Percentiles rank a stretch among this genome's conserved stretches.
These are phyloP conservation scores for Rhincodon typus DNA, from an alignment of 2,797 vertebrate genomes.

Conservation along the genomic window DNA sequence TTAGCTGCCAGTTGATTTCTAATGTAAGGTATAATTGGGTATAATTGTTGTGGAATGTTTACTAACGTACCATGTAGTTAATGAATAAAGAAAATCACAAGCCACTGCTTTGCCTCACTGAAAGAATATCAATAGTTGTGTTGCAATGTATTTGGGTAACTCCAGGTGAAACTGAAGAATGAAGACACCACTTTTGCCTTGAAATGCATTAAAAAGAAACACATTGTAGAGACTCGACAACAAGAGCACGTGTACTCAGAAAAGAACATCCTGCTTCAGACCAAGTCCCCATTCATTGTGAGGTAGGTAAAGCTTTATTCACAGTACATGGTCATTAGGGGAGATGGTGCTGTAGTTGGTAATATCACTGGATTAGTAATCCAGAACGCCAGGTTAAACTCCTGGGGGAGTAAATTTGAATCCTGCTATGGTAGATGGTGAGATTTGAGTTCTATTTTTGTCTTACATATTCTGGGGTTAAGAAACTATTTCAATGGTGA, in stretches of 20 bases:
- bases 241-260: slow-evolving; percentile 72
- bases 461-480: no score
- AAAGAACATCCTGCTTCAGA: slow-evolving; percentile 66
- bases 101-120: neutral
- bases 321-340: neutral
- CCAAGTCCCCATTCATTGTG: slow-evolving; percentile 62
- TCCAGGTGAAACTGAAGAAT: slow-evolving; percentile 64
- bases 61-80: no score
- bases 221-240: slow-evolving; percentile 67
- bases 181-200: slow-evolving; percentile 63
- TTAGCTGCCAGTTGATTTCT: neutral
- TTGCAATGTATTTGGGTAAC: neutral
- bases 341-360: no score
- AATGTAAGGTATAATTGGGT: neutral
- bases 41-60: neutral
- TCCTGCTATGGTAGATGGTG: no score
- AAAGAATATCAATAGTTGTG: neutral
- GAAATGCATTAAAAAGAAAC: slow-evolving; percentile 71
- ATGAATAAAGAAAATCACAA: neutral
- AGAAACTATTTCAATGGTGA: no score
- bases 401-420: no score
- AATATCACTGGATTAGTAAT: no score
- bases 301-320: slow-evolving; percentile 49
- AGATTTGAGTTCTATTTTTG: no score
- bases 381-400: no score